Percentiles rank a stretch among this genome's conserved stretches.
Evolutionary conservation across 1,140 invertebrate genomes (phyloP).

Genomic region (Apis florea): DNA sequence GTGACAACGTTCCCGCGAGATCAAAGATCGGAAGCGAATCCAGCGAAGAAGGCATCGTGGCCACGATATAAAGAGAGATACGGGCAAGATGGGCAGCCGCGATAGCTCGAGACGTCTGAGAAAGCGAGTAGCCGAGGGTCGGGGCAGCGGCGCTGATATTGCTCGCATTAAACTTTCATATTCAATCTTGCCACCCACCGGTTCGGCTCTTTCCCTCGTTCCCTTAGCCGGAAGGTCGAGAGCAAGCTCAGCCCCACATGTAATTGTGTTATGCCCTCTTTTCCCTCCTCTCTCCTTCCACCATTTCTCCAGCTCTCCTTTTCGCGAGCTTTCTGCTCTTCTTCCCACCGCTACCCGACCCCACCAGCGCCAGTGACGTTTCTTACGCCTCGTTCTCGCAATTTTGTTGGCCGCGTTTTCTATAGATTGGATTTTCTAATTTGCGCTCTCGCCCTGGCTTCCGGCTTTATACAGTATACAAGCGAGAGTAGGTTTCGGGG

Average conservation of each 20-base stretch:
- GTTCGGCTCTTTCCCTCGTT: slow-evolving; percentile 56
- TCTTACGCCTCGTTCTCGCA: slow-evolving; percentile 37
- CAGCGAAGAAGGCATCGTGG: slow-evolving; percentile 20
- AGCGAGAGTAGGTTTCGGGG: no score
- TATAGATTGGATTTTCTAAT: slow-evolving; percentile 70
- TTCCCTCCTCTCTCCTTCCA: slow-evolving; percentile 31
- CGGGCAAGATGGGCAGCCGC: slow-evolving; percentile 59
- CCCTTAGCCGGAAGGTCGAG: slow-evolving; percentile 49
- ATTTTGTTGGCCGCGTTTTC: slow-evolving; percentile 46
- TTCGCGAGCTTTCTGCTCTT: slow-evolving; percentile 12
- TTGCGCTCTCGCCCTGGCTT: slow-evolving; percentile 36
- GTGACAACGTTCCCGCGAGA: slow-evolving; percentile 46
- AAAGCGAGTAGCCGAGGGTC: slow-evolving; percentile 63
- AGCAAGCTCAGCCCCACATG: slow-evolving; percentile 71
- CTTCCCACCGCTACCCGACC: slow-evolving; percentile 14
- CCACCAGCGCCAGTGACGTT: slow-evolving; percentile 15
- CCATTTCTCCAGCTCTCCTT: slow-evolving; percentile 25
- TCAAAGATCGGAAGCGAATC: slow-evolving; percentile 56
- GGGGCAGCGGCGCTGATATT: slow-evolving; percentile 72
- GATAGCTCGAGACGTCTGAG: slow-evolving; percentile 68
- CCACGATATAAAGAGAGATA: slow-evolving; percentile 62
- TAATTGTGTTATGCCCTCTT: slow-evolving; percentile 75
- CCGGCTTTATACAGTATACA: neutral
- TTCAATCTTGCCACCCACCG: slow-evolving; percentile 76
- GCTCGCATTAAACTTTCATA: slow-evolving; percentile 78